phyloP scores from a whole-genome alignment of 2,797 vertebrate genomes.

The Anguilla anguilla region DNA sequence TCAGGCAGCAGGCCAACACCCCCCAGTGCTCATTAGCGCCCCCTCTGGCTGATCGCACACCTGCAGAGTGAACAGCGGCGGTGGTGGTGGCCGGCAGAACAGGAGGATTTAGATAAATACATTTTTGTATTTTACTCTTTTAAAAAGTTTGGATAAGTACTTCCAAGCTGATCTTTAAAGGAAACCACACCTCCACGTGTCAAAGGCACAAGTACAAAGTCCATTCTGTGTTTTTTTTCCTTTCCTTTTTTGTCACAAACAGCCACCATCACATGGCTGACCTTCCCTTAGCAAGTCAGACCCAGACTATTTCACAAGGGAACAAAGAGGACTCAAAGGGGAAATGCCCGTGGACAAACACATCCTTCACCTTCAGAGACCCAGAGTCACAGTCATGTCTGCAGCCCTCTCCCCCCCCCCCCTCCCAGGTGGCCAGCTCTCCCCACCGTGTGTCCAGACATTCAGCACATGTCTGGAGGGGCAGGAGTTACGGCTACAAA shows the following conservation, averaged over 20 bases:
- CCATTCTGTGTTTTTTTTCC: background rate
- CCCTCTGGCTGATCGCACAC: background rate
- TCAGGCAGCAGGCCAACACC: background rate
- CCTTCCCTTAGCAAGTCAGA: background rate
- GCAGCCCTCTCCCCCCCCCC: conserved; percentile 11
- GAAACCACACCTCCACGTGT: background rate
- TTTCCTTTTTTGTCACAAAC: background rate
- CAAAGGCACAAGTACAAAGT: background rate
- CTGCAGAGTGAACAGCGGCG: background rate
- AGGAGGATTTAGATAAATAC: too few relatives aligned
- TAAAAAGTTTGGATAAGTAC: background rate
- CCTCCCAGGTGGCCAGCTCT: background rate
- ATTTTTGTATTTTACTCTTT: background rate
- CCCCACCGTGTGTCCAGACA: conserved; percentile 38
- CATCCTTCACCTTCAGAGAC: conserved; percentile 33
- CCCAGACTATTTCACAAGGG: background rate
- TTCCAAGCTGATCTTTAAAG: background rate
- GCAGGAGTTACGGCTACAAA: background rate
- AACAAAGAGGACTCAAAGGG: background rate
- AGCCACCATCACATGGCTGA: background rate
- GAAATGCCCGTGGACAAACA: background rate
- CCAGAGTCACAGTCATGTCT: conserved; percentile 54
- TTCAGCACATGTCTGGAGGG: conserved; percentile 31
- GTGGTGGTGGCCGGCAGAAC: too few relatives aligned
- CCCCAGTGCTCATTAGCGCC: background rate